Conservation (phyloP, 2,888 invertebrate species). For the Micoletzkya japonica region DNA sequence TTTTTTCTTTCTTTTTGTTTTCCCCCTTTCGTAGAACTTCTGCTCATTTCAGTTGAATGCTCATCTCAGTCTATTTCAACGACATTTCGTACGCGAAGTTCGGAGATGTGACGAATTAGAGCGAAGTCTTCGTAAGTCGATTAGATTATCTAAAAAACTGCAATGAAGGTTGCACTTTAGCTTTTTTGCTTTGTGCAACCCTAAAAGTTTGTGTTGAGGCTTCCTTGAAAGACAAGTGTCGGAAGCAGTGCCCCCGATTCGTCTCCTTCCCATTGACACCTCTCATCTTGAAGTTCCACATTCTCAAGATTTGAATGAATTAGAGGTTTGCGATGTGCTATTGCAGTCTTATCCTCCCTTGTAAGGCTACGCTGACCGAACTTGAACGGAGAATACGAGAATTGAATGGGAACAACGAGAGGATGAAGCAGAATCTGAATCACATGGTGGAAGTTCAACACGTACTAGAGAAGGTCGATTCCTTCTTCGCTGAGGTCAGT, state of each 20-base stretch:
- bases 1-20: not conserved
- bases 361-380: slow-evolving; percentile 36
- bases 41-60: slow-evolving; percentile 9
- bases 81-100: slow-evolving; percentile 24
- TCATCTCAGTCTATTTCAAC: slow-evolving; percentile 19
- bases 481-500: slow-evolving; percentile 8
- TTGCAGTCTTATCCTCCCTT: slow-evolving; percentile 2
- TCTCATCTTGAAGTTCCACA: slow-evolving; percentile 81
- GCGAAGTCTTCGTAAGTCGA: slow-evolving; percentile 15
- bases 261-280: slow-evolving; percentile 72
- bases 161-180: too few species aligned
- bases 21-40: too few species aligned
- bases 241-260: slow-evolving; percentile 91
- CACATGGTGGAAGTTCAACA: slow-evolving; percentile 18
- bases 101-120: slow-evolving; percentile 88
- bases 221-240: slow-evolving; percentile 94
- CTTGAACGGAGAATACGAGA: slow-evolving; percentile 46
- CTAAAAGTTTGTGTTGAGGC: too few species aligned
- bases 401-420: slow-evolving; percentile 49
- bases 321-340: slow-evolving; percentile 74
- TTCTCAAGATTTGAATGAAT: slow-evolving; percentile 94
- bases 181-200: too few species aligned
- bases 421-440: slow-evolving; percentile 31
- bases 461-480: slow-evolving; percentile 14
- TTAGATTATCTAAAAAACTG: too few species aligned